phyloP scores from a whole-genome alignment of 2,113 vertebrate genomes.

The Cranoglanis bouderius region DNA sequence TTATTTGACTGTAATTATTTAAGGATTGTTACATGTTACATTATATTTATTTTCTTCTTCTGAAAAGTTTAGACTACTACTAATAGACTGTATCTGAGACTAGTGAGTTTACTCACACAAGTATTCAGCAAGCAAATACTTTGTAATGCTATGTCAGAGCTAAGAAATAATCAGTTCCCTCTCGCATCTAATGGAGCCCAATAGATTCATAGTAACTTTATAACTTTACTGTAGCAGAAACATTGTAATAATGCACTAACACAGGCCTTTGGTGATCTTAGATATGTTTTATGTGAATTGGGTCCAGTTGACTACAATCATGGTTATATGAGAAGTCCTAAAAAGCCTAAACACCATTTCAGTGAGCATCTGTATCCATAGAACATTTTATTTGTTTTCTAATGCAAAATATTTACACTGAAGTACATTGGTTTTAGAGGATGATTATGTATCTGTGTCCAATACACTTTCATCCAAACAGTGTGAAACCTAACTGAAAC shows the following conservation, averaged over 20 bases:
- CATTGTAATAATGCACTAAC: not conserved
- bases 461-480: not conserved
- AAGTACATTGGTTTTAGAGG: not conserved
- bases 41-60: slow-evolving; percentile 39
- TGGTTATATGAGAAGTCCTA: not conserved
- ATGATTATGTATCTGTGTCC: not conserved
- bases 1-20: slow-evolving; percentile 39
- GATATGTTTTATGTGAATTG: not conserved
- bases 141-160: not conserved
- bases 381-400: slow-evolving; percentile 9
- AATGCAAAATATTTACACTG: slow-evolving; percentile 19
- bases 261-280: not conserved
- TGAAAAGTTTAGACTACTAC: slow-evolving; percentile 33
- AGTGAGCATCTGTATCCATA: not conserved
- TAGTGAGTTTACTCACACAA: not conserved
- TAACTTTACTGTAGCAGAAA: not conserved
- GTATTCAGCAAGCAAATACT: not conserved
- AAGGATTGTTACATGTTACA: slow-evolving; percentile 45
- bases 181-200: not conserved
- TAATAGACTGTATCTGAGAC: slow-evolving; percentile 17
- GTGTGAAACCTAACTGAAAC: slow-evolving; percentile 18
- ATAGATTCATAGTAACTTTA: not conserved
- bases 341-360: not conserved
- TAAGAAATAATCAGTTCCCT: not conserved
- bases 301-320: not conserved